Base-by-base conservation (phyloP, 2,888 invertebrate species). In the Ectemnius lituratus region DNA sequence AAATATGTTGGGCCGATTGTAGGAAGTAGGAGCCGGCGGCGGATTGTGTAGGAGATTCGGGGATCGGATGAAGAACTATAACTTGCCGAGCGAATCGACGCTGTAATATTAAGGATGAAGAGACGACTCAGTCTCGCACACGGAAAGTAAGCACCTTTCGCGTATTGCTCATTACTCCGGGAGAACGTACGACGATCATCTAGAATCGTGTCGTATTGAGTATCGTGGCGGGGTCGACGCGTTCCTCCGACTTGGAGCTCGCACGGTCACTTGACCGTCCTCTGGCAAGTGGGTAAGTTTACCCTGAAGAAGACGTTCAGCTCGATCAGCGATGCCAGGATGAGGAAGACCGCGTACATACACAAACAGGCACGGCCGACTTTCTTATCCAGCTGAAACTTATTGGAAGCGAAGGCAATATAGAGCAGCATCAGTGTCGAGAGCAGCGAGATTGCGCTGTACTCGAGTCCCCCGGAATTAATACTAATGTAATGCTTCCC, bases 221-320 rank as follows among this genome's bases (percentile, higher is more conserved):
- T 37, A 37, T 37, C 37, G 37, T 37, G 37, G 37, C 37, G 37
- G 37, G 37, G 37, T 37, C 37, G 37, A 37, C 37, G 37, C 37
- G 37, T 37, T 11, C 37, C 37, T 37, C 37, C 37, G 37, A 37
- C 37, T 37, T 37, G 37, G 37, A 37, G 37, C 37, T 37, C 52
- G 47, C 46, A 49, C 16, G 69, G 81, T 90, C 89, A 88, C 81
- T 89, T 90, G 77, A 88, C 88, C 88, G 88, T 90, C 88, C 89
- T 89, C 82, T 90, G 88, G 92, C 97, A 97, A 76, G 97, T 96
- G 83, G 97, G 97, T 84, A 96, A 93, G 92, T 97, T 97, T 85
- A 97, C 96, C 86, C 94, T 95, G 93, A 97, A 97, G 94, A 98
- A 97, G 80, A 97, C 96, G 91, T 98, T 98, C 87, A 97, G 94